Evolutionary conservation across 2,113 vertebrate genomes (phyloP), one percentile per base, ranked within the genome.

Genomic region (Oncorhynchus clarkii): DNA sequence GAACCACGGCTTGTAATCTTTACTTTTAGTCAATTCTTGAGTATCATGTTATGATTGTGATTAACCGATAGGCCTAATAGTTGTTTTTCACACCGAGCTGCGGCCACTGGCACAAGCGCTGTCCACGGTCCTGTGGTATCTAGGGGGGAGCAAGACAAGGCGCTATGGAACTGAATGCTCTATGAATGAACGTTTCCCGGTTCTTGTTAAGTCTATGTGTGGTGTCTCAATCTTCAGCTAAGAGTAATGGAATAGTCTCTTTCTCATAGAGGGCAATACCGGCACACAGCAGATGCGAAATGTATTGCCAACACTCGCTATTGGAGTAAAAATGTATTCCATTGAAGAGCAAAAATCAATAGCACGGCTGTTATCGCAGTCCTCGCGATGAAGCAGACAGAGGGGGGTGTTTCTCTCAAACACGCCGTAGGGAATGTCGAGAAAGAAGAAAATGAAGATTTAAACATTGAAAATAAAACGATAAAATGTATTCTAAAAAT

Each of bases 401-500:
- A 78, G 0, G 48, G 0, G 29, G 59, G 16, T 0, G 34, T 67
- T 54, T 51, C 70, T 20, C 5, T 24, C 70, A 27, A 11, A 68
- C 26, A 14, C n/a, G 24, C 62, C 39, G 3, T 12, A 7, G 4
- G 68, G 68, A 80, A 67, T 45, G 62, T 39, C 68, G 18, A n/a
- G 34, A 5, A 20, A 51, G 34, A 48, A 12, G 45, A 70, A 11
- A 75, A 69, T 2, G 18, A 24, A 60, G 72, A 29, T 71, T 27
- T 57, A 78, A 78, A 70, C 73, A 24, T 76, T 67, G 72, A 73
- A 74, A 14, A 11, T 24, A 64, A 8, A 26, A 13, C 1, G 6
- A 20, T 51, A 74, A 85, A 84, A 87, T 81, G 81, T 80, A 84
- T 24, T 87, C 86, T 82, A 85, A 84, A 89, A 88, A 89, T 87